Conservation (phyloP, 2,113 vertebrate genomes). For the Sapajus apella region DNA sequence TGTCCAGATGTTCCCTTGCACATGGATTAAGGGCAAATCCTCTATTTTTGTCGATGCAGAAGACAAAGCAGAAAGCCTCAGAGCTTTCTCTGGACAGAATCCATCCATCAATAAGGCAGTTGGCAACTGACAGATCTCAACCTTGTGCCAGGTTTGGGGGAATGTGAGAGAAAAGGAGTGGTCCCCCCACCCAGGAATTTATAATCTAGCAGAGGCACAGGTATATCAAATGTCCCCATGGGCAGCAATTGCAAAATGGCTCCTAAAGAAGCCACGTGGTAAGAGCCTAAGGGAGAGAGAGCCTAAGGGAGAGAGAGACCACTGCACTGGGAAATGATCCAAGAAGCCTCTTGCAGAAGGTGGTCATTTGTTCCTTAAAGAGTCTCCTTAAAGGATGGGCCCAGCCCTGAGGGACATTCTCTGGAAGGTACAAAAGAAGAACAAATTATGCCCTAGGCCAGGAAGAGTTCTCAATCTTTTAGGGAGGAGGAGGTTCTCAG, state of each 20-base stretch:
- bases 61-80: neutral
- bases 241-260: neutral
- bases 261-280: neutral
- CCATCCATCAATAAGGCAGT: neutral
- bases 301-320: no score
- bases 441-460: no score
- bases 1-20: neutral
- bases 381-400: neutral
- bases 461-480: neutral
- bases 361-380: neutral
- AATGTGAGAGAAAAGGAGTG: neutral
- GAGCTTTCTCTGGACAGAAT: neutral
- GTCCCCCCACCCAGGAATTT: neutral
- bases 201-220: neutral
- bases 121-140: neutral
- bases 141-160: neutral
- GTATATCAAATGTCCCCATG: accelerated
- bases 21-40: neutral
- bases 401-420: neutral
- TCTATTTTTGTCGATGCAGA: neutral
- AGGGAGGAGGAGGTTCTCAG: neutral
- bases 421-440: neutral
- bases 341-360: neutral
- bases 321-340: no score
- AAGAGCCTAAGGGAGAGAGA: neutral